Evolutionary conservation across 2,888 invertebrate genomes (phyloP), one percentile per base, ranked within the genome.

Genomic region (Pterostichus madidus): DNA sequence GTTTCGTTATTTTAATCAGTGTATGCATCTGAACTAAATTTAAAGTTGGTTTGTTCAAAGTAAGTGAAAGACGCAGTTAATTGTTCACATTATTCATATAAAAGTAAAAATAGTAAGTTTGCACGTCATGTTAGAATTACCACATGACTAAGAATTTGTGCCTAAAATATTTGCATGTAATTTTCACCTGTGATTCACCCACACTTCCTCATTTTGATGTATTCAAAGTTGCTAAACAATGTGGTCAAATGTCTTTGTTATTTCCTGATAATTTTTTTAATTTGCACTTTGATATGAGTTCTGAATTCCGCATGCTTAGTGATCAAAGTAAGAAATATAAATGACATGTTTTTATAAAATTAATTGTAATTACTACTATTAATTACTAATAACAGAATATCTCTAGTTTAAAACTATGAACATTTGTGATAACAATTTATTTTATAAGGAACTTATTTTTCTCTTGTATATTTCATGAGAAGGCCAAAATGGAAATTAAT

Each of bases 71-170:
- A 39, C 39, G 49, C 49, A 49, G 49, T 11, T n/a, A n/a, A 49
- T 64, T 64, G 7, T n/a, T 64, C 53, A 11, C 61, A 32, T 32
- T 24, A 56, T 17, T 56, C 56, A 61, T 11, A 8, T 61, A 11
- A 32, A 64, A 64, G 64, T 44, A 71, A 71, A 71, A 71, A 71
- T 71, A 71, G 68, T 39, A 15, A 44, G 68, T 39, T 17, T 35
- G 32, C n/a, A 13, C 64, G 64, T 64, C 64, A 64, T 64, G 31
- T 35, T 39, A 71, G 13, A 15, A 13, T 39, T 7, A 39, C 39
- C 39, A 39, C 32, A 64, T 71, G 44, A 71, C 39, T 17, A 46
- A 71, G 13, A 46, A 44, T 44, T 39, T 71, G 32, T 64, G 49
- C 13, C 49, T 39, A 39, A 39, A 13, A 52, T 52, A 52, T 52